A percentile compares a stretch with the other conserved stretches of the same genome.
Conservation (phyloP, 2,888 invertebrate genomes). For the Eristalis intricaria region DNA sequence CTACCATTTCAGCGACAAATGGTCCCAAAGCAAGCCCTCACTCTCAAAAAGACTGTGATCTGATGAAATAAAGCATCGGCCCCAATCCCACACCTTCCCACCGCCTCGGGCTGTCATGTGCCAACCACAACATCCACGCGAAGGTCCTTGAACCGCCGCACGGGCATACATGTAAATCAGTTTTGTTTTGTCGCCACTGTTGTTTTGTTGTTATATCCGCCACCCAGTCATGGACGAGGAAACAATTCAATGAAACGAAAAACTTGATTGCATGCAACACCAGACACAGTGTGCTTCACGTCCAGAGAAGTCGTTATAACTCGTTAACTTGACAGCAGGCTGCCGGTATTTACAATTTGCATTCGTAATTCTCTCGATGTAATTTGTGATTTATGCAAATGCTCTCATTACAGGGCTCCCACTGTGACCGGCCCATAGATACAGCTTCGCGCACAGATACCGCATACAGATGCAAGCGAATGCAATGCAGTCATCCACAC, state of each 20-base stretch:
- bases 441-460: not conserved
- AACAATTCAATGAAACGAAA: not conserved
- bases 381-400: constrained; percentile 69
- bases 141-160: not conserved
- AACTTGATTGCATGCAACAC: not conserved
- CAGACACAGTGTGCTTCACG: not conserved
- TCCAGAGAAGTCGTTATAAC: constrained; percentile 33
- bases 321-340: constrained; percentile 60
- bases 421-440: constrained; percentile 18
- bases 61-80: too few relatives aligned
- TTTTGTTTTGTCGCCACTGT: not conserved
- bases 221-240: not conserved
- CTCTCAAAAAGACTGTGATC: too few relatives aligned
- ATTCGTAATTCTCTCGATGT: constrained; percentile 36
- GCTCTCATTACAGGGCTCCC: constrained; percentile 52
- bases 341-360: constrained; percentile 65
- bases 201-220: not conserved
- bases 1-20: too few relatives aligned
- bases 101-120: not conserved
- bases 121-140: not conserved
- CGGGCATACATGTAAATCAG: not conserved
- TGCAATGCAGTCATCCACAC: not conserved
- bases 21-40: too few relatives aligned
- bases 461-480: constrained; percentile 11
- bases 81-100: not conserved